These are phyloP conservation scores for Metopia argyrocephala DNA, from an alignment of 2,888 invertebrate genomes.

Conservation along the genomic window DNA sequence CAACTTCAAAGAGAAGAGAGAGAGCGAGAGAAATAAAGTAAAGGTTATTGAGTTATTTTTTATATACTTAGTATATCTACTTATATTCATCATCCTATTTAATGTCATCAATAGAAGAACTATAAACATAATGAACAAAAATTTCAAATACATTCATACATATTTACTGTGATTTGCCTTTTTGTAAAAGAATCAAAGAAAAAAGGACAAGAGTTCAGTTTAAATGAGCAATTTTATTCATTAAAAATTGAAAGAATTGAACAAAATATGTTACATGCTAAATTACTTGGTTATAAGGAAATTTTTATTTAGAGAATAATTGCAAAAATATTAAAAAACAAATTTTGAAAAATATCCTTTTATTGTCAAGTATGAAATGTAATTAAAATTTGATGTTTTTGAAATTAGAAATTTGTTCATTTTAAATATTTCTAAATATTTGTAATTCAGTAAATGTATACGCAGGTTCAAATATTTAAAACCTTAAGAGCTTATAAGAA, in stretches of 20 bases:
- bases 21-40: too few relatives aligned
- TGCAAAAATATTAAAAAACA: too few relatives aligned
- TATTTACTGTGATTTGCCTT: conserved; percentile 41
- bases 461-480: too few relatives aligned
- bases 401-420: too few relatives aligned
- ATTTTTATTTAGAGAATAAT: neutral
- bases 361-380: too few relatives aligned
- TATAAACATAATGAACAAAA: neutral
- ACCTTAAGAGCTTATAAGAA: too few relatives aligned
- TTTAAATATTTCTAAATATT: too few relatives aligned
- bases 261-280: neutral
- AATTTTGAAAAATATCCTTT: too few relatives aligned
- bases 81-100: conserved; percentile 13
- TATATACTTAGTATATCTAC: neutral
- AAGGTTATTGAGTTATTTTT: conserved; percentile 17
- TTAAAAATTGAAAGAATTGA: neutral
- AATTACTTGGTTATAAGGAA: neutral
- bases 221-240: conserved; percentile 1
- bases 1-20: conserved; percentile 4
- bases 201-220: neutral
- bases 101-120: conserved; percentile 28
- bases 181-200: neutral
- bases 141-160: conserved; percentile 31
- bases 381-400: too few relatives aligned
- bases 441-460: too few relatives aligned